Conservation (phyloP, 2,113 vertebrate species). For the Mungos mungo region DNA sequence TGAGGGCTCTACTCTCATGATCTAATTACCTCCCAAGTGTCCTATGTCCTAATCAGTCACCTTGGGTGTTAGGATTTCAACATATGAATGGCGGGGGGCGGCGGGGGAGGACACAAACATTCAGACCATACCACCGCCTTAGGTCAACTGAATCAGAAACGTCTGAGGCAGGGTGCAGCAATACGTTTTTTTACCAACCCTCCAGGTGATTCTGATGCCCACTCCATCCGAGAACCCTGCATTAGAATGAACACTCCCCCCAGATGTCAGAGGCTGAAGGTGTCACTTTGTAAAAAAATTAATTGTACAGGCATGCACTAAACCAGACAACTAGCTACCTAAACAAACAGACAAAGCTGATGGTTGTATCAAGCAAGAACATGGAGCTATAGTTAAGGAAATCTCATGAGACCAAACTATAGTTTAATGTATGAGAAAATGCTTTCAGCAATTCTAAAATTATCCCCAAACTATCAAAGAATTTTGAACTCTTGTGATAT, state of each 20-base stretch:
- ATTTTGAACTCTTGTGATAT: too few species aligned
- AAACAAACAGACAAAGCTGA: neutral
- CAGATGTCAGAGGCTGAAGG: neutral
- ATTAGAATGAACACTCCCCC: neutral
- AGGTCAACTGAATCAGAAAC: neutral
- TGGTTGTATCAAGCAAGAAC: neutral
- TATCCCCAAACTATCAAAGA: neutral
- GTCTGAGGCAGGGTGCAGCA: neutral
- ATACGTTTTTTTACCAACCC: neutral
- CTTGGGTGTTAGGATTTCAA: neutral
- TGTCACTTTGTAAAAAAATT: neutral
- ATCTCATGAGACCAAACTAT: neutral
- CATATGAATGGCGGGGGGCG: neutral
- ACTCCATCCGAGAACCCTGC: neutral
- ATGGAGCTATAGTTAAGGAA: neutral
- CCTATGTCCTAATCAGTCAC: neutral
- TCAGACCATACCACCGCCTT: neutral
- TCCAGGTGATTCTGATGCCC: neutral
- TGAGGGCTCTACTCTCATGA: neutral
- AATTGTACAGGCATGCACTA: neutral
- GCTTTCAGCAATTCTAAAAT: neutral
- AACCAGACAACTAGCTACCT: neutral
- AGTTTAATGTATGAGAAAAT: neutral
- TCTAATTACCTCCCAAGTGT: neutral
- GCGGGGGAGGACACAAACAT: neutral